Conservation (phyloP, 2,797 vertebrate species). For the Odontamblyopus lacepedii region DNA sequence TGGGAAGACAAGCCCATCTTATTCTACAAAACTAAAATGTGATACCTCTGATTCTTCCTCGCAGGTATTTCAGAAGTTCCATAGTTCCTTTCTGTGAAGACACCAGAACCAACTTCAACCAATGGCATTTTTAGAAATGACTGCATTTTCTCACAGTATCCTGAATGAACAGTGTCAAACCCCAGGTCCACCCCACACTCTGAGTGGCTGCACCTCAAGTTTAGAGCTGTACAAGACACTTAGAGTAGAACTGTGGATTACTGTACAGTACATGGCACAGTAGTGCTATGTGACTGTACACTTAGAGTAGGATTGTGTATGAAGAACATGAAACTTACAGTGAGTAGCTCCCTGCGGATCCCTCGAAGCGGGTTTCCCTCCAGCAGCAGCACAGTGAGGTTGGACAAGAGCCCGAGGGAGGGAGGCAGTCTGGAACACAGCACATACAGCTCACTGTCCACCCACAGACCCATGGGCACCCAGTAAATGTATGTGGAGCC, state of each 20-base stretch:
- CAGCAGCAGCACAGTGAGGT: slow-evolving; percentile 86
- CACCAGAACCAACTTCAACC: neutral
- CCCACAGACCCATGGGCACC: too few relatives aligned
- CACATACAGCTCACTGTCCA: too few relatives aligned
- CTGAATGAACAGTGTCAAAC: neutral
- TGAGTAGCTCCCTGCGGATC: slow-evolving; percentile 90
- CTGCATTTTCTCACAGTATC: neutral
- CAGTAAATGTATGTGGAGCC: slow-evolving; percentile 9
- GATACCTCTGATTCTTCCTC: slow-evolving; percentile 90
- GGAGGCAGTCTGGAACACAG: slow-evolving; percentile 82
- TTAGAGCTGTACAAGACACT: too few relatives aligned
- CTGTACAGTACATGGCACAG: too few relatives aligned
- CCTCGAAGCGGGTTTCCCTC: slow-evolving; percentile 93
- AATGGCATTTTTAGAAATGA: too few relatives aligned
- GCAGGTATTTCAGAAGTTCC: slow-evolving; percentile 90
- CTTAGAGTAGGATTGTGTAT: too few relatives aligned
- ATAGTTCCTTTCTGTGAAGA: slow-evolving; percentile 89
- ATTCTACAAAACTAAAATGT: too few relatives aligned
- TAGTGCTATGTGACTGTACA: too few relatives aligned
- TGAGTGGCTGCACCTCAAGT: too few relatives aligned
- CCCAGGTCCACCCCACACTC: too few relatives aligned
- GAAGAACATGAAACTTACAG: slow-evolving; percentile 70
- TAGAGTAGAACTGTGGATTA: too few relatives aligned
- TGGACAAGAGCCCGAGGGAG: slow-evolving; percentile 84
- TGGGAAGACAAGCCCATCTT: neutral